These are phyloP conservation scores for Corvus hawaiiensis DNA, from an alignment of 2,113 vertebrate species.

Conservation along the genomic window DNA sequence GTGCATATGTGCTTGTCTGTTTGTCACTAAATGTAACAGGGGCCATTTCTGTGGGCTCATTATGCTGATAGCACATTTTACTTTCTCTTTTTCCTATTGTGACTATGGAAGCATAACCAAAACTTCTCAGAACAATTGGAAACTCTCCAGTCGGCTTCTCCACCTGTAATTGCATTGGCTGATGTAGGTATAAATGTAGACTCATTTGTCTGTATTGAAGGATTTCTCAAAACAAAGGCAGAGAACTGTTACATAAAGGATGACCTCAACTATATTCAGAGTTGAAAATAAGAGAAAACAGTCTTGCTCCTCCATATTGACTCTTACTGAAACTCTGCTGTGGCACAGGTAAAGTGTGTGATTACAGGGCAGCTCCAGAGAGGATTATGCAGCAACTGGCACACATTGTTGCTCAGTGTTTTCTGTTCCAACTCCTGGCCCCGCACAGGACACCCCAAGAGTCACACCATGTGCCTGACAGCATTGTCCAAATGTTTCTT, in stretches of 20 bases:
- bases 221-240: background rate
- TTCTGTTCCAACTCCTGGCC: background rate
- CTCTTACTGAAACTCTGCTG: background rate
- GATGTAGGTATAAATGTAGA: background rate
- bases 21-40: background rate
- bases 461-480: background rate
- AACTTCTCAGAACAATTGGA: slow-evolving; percentile 20
- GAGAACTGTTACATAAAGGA: background rate
- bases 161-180: background rate
- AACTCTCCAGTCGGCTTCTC: background rate
- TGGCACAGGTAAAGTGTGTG: background rate
- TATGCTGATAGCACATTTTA: background rate
- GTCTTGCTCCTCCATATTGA: background rate
- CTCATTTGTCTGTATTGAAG: background rate
- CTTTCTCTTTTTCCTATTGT: background rate
- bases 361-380: background rate
- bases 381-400: background rate
- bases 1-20: background rate
- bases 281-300: background rate
- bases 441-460: background rate
- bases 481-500: background rate
- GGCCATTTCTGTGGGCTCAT: background rate
- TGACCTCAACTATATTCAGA: background rate
- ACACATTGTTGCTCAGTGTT: fast-evolving
- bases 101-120: background rate